Conservation (phyloP, 2,797 vertebrate genomes). For the Hirundo rustica region DNA sequence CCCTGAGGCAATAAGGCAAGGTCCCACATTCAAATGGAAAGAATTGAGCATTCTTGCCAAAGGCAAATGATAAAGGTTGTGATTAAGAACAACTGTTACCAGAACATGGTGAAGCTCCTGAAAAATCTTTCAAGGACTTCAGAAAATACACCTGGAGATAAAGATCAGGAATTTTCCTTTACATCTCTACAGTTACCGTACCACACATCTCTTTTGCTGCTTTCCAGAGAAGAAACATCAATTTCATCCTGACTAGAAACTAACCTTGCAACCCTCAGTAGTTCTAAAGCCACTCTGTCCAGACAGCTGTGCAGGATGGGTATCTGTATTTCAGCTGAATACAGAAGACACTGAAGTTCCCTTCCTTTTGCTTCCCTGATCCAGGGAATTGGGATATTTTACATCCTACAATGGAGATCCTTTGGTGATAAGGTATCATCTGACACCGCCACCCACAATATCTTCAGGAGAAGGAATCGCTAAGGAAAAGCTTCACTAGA, state of each 20-base stretch:
- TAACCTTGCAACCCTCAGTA: neutral
- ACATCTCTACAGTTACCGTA: neutral
- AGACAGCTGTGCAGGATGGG: neutral
- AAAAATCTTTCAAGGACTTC: conserved; percentile 1
- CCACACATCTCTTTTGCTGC: neutral
- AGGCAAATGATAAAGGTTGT: neutral
- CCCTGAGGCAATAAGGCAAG: conserved; percentile 29
- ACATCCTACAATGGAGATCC: neutral
- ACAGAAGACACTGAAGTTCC: neutral
- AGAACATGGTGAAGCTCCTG: neutral
- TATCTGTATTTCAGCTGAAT: neutral
- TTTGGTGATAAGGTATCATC: neutral
- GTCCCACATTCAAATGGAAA: conserved; percentile 20
- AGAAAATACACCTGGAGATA: neutral
- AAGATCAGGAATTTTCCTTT: neutral
- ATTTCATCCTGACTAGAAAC: neutral
- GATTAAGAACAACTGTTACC: conserved; percentile 1
- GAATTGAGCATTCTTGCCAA: conserved; percentile 36
- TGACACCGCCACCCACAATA: neutral
- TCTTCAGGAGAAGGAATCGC: neutral
- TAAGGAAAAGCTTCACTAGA: neutral
- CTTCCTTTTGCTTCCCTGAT: neutral
- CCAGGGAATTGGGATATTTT: neutral
- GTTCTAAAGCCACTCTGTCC: neutral
- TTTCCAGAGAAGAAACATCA: neutral